Evolutionary conservation across 2,113 vertebrate genomes (phyloP), one percentile per base, ranked within the genome.

Genomic region (Phalacrocorax pelagicus): DNA sequence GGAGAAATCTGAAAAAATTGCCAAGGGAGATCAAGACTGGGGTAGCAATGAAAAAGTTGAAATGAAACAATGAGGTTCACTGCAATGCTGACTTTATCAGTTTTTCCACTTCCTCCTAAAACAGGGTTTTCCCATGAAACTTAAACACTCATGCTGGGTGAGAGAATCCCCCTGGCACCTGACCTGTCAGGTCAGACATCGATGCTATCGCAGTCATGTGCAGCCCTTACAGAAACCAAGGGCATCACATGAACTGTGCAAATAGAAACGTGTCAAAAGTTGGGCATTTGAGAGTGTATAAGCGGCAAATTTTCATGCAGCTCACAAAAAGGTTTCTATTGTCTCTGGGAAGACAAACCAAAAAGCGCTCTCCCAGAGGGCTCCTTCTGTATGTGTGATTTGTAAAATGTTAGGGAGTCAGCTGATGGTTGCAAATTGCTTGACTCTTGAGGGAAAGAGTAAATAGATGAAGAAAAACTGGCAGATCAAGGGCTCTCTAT

Each of bases 1-100:
- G 29, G 42, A 85, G 15, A 93, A 82, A 87, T 67, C 34, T 78
- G 15, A 59, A 95, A 90, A 81, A 95, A 89, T 42, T 81, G 55
- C 15, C 61, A 32, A 79, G 61, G 36, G 42, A 94, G 15, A 52
- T 47, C 1, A 40, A 86, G 52, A 71, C 26, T 1, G 8, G 55
- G 12, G 9, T 74, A n/a, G 52, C 52, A 38, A 62, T 22, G 80
- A 67, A 89, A 61, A 67, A 67, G 32, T 7, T 67, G 59, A 71
- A 74, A 79, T 10, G 6, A 90, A 85, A 72, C 34, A 63, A 55
- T 30, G 51, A 80, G 15, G 6, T 10, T 92, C 15, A 8, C 65
- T 82, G 54, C 15, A 6, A 27, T 24, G 42, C 46, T 70, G 55
- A 58, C 29, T 87, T 77, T 15, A 84, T 81, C 47, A 24, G 8